These are phyloP conservation scores for Toxotes chatareus DNA, from an alignment of 2,113 vertebrate species.

Conservation along the genomic window DNA sequence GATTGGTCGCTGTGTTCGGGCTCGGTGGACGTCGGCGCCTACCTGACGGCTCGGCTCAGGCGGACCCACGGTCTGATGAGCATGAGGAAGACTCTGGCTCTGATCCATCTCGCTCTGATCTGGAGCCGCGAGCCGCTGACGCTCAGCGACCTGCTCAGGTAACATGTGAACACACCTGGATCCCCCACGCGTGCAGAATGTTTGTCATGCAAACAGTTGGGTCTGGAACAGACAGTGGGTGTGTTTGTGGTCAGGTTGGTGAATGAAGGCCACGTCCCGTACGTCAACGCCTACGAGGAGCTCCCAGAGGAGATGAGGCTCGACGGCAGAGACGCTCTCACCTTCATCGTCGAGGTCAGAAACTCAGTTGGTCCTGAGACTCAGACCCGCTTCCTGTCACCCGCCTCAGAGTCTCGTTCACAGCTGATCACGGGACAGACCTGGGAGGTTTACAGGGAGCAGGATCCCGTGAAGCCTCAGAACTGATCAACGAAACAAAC, in stretches of 20 bases:
- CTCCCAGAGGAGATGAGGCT: constrained; percentile 82
- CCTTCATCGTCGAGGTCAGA: constrained; percentile 81
- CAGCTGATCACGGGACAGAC: no score
- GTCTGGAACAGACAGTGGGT: background rate
- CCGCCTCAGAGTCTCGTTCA: no score
- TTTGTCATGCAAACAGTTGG: no score
- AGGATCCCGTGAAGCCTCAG: no score
- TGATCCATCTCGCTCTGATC: constrained; percentile 71
- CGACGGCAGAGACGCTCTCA: constrained; percentile 51
- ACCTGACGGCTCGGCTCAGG: background rate
- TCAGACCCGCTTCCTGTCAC: no score
- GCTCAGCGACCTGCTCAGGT: constrained; percentile 77
- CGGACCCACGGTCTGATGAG: constrained; percentile 19
- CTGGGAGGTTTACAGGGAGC: no score
- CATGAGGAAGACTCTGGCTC: constrained; percentile 72
- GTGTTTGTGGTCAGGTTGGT: constrained; percentile 75
- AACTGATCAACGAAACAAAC: no score
- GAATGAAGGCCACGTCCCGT: constrained; percentile 76
- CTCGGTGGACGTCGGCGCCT: background rate
- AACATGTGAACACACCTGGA: background rate
- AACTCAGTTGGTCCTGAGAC: no score
- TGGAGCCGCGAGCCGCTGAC: constrained; percentile 71
- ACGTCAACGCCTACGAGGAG: constrained; percentile 68
- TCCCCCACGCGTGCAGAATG: no score
- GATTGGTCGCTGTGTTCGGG: constrained; percentile 23